Base-by-base conservation (phyloP, 2,797 vertebrate genomes). In the Amazona finschi region DNA sequence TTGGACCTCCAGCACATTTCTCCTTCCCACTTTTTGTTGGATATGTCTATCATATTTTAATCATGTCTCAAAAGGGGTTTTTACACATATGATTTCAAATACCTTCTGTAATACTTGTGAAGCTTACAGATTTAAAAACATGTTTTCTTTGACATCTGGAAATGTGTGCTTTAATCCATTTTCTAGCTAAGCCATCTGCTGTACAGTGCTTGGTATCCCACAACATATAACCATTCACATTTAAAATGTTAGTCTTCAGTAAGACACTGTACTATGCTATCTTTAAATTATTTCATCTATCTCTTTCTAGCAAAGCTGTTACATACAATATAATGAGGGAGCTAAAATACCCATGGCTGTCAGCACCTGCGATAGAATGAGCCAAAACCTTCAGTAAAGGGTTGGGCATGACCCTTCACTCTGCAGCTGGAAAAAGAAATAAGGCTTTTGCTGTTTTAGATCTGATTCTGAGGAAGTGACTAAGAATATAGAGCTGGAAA, bases 311-410 rank as follows among this genome's bases (percentile, higher is more conserved):
- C 5, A 21, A 60, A 55, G 13, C 9, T 74, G 12, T 36, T 77
- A 28, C 7, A 3, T 78, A 50, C 0, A 0, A 30, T 46, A 50
- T 8, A 30, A 50, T 46, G 41, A 64, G 3, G 6, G 6, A 44
- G 5, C 4, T 85, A 49, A 84, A 85, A 77, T 38, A 77, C 15
- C 38, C 2, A 3, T 33, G 33, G 17, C 11, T 15, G 66, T 25
- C 57, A 49, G 33, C 17, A 44, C 5, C 14, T 64, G 49, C 0
- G 1, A 55, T 0, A 64, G 27, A 72, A 77, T 19, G 44, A 92
- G 38, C 7, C 10, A 65, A 87, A 82, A 69, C 17, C 7, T 75
- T 67, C 24, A n/a, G 6, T 1, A 65, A 72, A 57, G 11, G 5
- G 5, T 17, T 77, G 25, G 15, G 14, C 25, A 74, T 4, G 3